Conservation (phyloP, 2,113 vertebrate species). For the Seriola dumerili region DNA sequence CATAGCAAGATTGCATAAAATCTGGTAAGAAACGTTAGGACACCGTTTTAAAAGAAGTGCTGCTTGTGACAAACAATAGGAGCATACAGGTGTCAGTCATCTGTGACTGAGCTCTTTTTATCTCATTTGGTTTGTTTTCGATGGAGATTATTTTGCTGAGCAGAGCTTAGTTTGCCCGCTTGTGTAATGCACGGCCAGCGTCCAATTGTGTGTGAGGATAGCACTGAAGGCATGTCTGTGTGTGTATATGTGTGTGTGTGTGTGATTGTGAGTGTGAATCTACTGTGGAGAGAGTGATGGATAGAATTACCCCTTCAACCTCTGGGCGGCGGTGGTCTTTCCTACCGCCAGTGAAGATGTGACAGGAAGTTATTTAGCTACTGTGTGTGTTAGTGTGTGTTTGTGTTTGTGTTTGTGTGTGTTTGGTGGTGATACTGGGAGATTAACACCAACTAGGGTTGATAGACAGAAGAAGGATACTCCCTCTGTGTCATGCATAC, state of each 20-base stretch:
- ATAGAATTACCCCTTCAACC: conserved; percentile 14
- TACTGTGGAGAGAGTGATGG: conserved; percentile 7
- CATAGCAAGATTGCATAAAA: too few relatives aligned
- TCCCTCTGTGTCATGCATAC: conserved; percentile 9
- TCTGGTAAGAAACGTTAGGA: too few relatives aligned
- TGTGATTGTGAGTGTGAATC: conserved; percentile 7
- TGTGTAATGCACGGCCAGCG: too few relatives aligned
- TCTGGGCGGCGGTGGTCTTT: not conserved
- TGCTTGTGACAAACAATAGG: too few relatives aligned
- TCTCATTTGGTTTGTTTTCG: not conserved
- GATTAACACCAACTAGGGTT: conserved; percentile 17
- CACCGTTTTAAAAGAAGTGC: too few relatives aligned
- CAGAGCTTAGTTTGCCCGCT: not conserved
- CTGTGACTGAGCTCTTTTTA: too few relatives aligned
- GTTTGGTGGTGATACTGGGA: not conserved
- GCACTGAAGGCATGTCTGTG: not conserved
- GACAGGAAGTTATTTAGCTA: conserved; percentile 9
- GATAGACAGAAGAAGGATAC: conserved; percentile 23
- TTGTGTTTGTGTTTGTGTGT: conserved; percentile 10
- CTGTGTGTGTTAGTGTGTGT: conserved; percentile 5
- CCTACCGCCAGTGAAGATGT: not conserved
- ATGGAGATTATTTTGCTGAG: not conserved
- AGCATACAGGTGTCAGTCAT: too few relatives aligned
- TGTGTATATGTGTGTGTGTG: conserved; percentile 8
- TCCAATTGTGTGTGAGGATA: not conserved